Evolutionary conservation across 2,797 vertebrate species (phyloP).

Genomic region (Ptychobarbus kaznakovi): DNA sequence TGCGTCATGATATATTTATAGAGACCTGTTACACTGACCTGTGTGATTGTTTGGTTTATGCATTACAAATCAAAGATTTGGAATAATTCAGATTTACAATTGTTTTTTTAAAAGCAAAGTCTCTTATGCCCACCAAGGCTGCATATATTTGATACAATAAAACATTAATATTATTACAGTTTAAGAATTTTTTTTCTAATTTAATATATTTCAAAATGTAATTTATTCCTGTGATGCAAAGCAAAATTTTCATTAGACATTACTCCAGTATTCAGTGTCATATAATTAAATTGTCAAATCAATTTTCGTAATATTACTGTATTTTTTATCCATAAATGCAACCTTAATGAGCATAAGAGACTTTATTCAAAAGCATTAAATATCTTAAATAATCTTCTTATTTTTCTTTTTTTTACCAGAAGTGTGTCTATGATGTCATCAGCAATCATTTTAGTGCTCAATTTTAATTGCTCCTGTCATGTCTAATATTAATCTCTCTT

Average conservation of each 20-base stretch:
- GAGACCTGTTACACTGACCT: neutral
- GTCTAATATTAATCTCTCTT: conserved; percentile 1
- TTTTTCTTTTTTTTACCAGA: neutral
- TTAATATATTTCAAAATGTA: neutral
- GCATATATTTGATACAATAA: neutral
- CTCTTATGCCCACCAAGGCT: neutral
- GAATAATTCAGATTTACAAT: neutral
- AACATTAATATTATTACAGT: too few species aligned
- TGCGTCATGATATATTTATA: neutral
- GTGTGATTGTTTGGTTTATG: neutral
- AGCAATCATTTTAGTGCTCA: neutral
- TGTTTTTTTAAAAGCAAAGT: too few species aligned
- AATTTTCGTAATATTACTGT: neutral
- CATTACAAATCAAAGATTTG: neutral
- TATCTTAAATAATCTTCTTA: neutral
- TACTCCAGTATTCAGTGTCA: neutral
- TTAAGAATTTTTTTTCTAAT: neutral
- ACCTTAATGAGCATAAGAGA: neutral
- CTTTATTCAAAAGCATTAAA: neutral
- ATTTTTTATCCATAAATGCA: neutral
- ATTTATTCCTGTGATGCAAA: neutral
- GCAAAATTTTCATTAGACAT: neutral
- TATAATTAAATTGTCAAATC: neutral
- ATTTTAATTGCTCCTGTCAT: neutral
- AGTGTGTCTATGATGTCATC: neutral